These are phyloP conservation scores for Dicerorhinus sumatrensis DNA, from an alignment of 2,113 vertebrate species.

Conservation along the genomic window DNA sequence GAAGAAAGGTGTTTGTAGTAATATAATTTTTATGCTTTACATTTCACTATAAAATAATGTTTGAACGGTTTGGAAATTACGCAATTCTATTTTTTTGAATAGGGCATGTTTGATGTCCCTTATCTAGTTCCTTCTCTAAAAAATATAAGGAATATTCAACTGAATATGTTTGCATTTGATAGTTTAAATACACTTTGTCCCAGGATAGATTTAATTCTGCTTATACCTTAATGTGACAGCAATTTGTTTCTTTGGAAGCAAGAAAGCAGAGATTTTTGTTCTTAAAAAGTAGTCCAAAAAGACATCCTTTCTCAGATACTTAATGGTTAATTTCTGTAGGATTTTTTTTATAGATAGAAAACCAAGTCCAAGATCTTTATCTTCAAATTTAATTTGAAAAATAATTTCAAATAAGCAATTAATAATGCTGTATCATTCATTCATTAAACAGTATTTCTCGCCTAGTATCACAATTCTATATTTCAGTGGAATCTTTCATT, in stretches of 20 bases:
- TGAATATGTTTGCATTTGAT: background rate
- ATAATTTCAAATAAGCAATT: background rate
- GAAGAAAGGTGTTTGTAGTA: background rate
- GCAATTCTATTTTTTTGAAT: constrained; percentile 34
- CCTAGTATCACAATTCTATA: background rate
- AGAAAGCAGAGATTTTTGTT: background rate
- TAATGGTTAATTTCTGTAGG: background rate
- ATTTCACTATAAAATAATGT: constrained; percentile 12
- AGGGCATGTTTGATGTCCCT: constrained; percentile 46
- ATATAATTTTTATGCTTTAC: background rate
- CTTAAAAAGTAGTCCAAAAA: background rate
- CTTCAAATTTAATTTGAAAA: background rate
- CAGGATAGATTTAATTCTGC: background rate
- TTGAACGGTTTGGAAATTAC: constrained; percentile 20
- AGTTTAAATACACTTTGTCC: constrained; percentile 20
- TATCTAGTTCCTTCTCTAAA: background rate
- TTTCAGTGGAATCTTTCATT: background rate
- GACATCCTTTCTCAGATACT: background rate
- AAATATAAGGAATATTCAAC: background rate
- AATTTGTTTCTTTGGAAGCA: background rate
- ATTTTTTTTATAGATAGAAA: background rate
- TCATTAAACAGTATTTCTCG: background rate
- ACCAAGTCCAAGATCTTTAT: background rate
- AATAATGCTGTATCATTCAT: background rate
- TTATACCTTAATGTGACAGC: background rate